phyloP scores from a whole-genome alignment of 2,113 vertebrate species.

The Ranitomeya variabilis region DNA sequence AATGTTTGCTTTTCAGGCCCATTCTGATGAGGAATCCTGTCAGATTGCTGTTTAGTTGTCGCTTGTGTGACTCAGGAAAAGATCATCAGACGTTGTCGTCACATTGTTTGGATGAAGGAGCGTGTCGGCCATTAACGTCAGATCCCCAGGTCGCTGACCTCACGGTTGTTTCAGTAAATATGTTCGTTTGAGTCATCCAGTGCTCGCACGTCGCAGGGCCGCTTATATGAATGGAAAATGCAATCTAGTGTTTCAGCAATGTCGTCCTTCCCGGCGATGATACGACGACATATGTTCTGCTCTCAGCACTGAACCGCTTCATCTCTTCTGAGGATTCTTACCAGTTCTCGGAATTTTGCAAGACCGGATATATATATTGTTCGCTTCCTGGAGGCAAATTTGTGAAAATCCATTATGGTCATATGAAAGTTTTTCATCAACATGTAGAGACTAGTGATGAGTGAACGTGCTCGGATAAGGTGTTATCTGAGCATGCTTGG shows the following conservation, averaged over 20 bases:
- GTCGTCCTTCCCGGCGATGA: background rate
- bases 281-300: constrained; percentile 3
- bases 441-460: too few species aligned
- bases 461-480: too few species aligned
- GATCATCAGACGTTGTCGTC: background rate
- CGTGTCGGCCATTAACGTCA: constrained; percentile 2
- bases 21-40: background rate
- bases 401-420: background rate
- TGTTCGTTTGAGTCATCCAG: constrained; percentile 24
- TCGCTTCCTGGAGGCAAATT: background rate
- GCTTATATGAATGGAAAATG: constrained; percentile 24
- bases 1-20: background rate
- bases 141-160: background rate
- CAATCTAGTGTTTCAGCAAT: constrained; percentile 38
- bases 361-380: background rate
- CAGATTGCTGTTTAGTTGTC: background rate
- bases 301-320: background rate
- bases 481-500: too few species aligned
- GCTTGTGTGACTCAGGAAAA: background rate
- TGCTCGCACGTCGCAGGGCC: constrained; percentile 14
- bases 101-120: constrained; percentile 11
- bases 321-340: background rate
- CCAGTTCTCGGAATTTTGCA: background rate
- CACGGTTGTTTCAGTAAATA: constrained; percentile 7
- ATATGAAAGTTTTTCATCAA: background rate